These are phyloP conservation scores for Strix occidentalis DNA, from an alignment of 2,797 vertebrate genomes.

Conservation along the genomic window DNA sequence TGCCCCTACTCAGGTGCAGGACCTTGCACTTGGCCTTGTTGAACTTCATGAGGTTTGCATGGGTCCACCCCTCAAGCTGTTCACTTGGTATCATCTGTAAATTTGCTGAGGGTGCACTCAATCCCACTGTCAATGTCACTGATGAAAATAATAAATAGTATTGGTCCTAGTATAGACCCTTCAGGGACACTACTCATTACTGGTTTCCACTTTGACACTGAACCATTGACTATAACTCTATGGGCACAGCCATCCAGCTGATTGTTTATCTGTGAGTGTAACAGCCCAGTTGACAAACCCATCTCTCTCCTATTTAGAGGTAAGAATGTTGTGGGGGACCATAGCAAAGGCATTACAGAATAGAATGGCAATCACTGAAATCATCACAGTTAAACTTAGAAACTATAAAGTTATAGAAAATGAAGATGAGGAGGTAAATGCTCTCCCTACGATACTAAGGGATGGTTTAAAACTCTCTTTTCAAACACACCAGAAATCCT, in stretches of 20 bases:
- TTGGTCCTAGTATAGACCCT: neutral
- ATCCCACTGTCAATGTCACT: neutral
- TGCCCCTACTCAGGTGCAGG: too few species aligned
- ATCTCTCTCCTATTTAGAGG: neutral
- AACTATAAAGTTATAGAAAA: neutral
- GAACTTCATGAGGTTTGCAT: too few species aligned
- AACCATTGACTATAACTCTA: neutral
- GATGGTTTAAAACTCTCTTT: neutral
- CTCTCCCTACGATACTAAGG: neutral
- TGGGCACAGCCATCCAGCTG: neutral
- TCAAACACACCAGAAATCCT: neutral
- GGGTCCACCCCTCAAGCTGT: too few species aligned
- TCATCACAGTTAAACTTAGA: neutral
- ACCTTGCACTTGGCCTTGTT: too few species aligned
- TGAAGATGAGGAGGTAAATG: neutral
- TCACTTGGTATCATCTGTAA: neutral
- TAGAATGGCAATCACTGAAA: neutral
- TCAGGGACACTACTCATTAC: neutral
- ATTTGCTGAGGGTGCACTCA: neutral
- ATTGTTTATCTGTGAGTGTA: neutral
- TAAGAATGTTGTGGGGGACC: neutral
- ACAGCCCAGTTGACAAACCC: neutral
- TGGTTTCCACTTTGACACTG: neutral
- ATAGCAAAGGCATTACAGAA: neutral
- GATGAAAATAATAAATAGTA: neutral